Evolutionary conservation across 2,797 vertebrate species (phyloP).

Genomic region (Kryptopterus vitreolus): DNA sequence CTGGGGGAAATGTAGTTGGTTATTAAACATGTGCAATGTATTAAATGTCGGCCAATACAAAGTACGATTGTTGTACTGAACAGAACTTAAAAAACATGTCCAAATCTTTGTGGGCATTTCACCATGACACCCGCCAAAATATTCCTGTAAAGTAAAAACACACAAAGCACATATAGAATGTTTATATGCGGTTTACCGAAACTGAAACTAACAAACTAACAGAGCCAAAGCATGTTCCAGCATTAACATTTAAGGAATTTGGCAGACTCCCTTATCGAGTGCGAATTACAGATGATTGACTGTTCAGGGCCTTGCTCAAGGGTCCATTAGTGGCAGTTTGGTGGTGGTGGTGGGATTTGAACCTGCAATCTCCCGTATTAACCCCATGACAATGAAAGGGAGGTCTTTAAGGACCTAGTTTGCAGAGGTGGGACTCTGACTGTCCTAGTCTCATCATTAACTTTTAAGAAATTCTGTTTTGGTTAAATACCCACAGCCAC

Average conservation of each 20-base stretch:
- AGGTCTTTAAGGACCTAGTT: neutral
- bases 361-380: too few species aligned
- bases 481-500: neutral
- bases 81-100: neutral
- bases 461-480: neutral
- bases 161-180: neutral
- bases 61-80: neutral
- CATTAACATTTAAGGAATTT: too few species aligned
- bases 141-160: neutral
- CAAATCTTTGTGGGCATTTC: neutral
- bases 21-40: neutral
- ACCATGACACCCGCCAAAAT: too few species aligned
- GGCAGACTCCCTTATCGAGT: too few species aligned
- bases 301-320: too few species aligned
- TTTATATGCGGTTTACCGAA: neutral
- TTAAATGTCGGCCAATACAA: neutral
- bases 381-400: neutral
- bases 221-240: neutral
- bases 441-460: neutral
- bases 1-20: neutral
- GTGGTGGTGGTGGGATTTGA: too few species aligned
- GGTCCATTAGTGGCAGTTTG: too few species aligned
- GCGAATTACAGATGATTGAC: too few species aligned
- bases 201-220: neutral
- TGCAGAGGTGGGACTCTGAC: neutral